Conservation (phyloP, 92 coral and sea anemone species). For the Porites evermanni region DNA sequence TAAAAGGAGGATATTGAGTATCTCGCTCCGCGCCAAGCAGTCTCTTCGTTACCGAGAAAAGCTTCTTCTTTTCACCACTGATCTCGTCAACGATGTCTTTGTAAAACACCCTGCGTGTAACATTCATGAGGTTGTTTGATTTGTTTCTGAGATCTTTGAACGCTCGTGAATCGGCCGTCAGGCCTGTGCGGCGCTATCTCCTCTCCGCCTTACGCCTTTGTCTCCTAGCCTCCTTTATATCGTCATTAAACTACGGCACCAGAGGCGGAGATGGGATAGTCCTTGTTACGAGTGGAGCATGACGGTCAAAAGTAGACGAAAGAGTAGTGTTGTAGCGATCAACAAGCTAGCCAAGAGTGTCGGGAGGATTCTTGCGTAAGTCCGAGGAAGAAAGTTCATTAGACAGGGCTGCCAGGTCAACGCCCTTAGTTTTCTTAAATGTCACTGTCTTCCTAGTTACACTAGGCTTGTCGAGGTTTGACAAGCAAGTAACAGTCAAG, state of each 20-base stretch:
- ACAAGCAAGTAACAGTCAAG: too few relatives aligned
- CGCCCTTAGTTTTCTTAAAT: slow-evolving; percentile 28
- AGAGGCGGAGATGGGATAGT: slow-evolving; percentile 36
- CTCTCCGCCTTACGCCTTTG: background rate
- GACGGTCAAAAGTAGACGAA: slow-evolving; percentile 19
- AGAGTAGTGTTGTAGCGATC: slow-evolving; percentile 21
- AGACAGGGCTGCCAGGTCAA: slow-evolving; percentile 14
- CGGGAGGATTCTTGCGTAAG: background rate
- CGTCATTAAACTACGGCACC: slow-evolving; percentile 52
- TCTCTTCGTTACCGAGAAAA: background rate
- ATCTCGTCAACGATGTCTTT: slow-evolving; percentile 37
- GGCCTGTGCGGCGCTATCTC: slow-evolving; percentile 38
- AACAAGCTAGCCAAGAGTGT: slow-evolving; percentile 16
- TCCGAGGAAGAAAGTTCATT: slow-evolving; percentile 27
- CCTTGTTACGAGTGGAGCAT: slow-evolving; percentile 37
- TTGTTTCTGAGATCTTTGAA: too few relatives aligned
- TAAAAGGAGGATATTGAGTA: background rate
- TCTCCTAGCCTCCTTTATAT: slow-evolving; percentile 1
- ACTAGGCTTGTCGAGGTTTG: slow-evolving; percentile 16
- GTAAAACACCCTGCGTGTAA: slow-evolving; percentile 42
- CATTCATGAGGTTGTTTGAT: slow-evolving; percentile 47
- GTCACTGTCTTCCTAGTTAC: slow-evolving; percentile 16
- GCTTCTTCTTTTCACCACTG: slow-evolving; percentile 19
- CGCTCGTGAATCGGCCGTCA: background rate
- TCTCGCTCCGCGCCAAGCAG: background rate